Base-by-base conservation (phyloP, 2,113 vertebrate genomes). In the Gasterosteus aculeatus region DNA sequence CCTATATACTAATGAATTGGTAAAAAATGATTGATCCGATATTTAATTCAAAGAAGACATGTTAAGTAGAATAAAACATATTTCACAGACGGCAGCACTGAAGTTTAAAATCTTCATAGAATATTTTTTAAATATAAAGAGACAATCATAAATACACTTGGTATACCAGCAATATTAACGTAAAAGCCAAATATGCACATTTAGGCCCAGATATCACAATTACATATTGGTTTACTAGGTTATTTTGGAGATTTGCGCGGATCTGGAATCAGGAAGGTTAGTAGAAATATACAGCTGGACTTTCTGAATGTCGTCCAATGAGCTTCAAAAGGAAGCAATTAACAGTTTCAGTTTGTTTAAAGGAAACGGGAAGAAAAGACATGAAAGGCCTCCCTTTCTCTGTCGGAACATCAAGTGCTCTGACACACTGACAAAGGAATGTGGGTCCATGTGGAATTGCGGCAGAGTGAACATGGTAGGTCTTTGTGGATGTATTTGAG, bases 351-450 rank as follows among this genome's bases (percentile, higher is more conserved):
- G 46, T 77, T 74, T 80, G 72, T 83, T 83, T 81, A 74, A 74
- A 82, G 38, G 59, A 79, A 80, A 75, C n/a, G 16, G 22, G 31
- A 61, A 59, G 69, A 19, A 12, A 10, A 29, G 42, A 81, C 82
- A 84, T 86, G 61, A 85, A 87, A 81, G 75, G 26, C 15, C 14
- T 58, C 41, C 63, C 14, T 18, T 59, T 85, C 22, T 83, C 19
- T 85, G 33, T 81, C 70, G 31, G 69, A 79, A 78, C 72, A 79
- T 85, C 72, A 81, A 83, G 64, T 69, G 70, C 62, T 74, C 63
- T 41, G 41, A 83, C 77, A 56, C 64, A 72, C 74, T 39, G 58
- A 83, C 80, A 74, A 69, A 72, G 74, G 68, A 53, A 59, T 9
- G 33, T 62, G 61, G 75, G 75, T 74, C 77, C 58, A 15, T 56